Conservation (phyloP, 2,797 vertebrate species). For the Phrynocephalus guinanensis region DNA sequence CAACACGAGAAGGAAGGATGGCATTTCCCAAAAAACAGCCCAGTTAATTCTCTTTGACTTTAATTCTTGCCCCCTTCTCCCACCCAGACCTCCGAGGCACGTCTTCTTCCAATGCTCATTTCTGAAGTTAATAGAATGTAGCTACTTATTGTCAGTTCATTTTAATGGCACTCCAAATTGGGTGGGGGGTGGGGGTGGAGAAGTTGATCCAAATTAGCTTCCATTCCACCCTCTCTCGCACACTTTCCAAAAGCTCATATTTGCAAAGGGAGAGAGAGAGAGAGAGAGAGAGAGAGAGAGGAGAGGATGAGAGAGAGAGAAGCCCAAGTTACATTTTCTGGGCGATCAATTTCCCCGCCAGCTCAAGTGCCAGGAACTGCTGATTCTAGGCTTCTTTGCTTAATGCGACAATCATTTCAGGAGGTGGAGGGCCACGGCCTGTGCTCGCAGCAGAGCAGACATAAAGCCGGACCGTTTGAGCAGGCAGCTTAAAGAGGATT, state of each 20-base stretch:
- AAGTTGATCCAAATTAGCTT: not conserved
- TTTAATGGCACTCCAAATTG: not conserved
- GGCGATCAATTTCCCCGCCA: constrained; percentile 5
- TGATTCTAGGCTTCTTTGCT: constrained; percentile 32
- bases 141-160: not conserved
- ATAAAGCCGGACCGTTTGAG: constrained; percentile 25
- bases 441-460: not conserved
- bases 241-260: not conserved
- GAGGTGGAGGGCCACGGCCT: constrained; percentile 1
- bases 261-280: not conserved
- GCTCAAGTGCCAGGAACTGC: constrained; percentile 20
- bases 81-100: no score
- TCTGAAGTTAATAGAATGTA: not conserved
- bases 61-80: not conserved
- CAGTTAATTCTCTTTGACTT: no score
- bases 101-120: not conserved
- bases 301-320: no score
- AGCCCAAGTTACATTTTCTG: constrained; percentile 1
- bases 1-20: no score
- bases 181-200: no score
- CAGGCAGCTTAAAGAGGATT: constrained; percentile 12
- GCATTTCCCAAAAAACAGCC: no score
- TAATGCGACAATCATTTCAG: constrained; percentile 35
- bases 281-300: no score
- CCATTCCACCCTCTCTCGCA: not conserved